Evolutionary conservation across 1,140 invertebrate genomes (phyloP).

Genomic region (Polypedilum pembai): DNA sequence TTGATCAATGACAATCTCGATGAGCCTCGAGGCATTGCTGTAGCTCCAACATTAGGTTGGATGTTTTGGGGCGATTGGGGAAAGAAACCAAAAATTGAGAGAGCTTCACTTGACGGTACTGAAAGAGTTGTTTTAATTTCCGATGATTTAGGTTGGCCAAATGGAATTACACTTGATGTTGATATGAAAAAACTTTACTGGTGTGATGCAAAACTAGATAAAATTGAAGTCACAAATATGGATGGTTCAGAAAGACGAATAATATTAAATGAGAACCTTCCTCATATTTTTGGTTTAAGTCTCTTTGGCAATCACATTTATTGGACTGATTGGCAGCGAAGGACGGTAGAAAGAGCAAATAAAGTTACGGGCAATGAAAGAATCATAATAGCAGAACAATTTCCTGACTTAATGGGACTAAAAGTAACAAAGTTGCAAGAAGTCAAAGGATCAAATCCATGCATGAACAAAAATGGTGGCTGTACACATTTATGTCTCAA

Average conservation of each 20-base stretch:
- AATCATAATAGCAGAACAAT: conserved; percentile 76
- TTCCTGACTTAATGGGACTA: conserved; percentile 81
- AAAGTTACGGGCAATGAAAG: conserved; percentile 72
- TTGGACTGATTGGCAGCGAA: conserved; percentile 92
- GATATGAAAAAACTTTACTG: conserved; percentile 80
- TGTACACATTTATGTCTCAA: conserved; percentile 83
- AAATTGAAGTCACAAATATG: conserved; percentile 85
- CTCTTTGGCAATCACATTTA: conserved; percentile 83
- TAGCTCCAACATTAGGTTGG: conserved; percentile 71
- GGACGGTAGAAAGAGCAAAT: conserved; percentile 83
- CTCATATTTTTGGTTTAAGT: conserved; percentile 86
- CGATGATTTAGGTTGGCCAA: conserved; percentile 85
- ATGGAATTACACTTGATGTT: conserved; percentile 86
- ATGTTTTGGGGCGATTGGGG: conserved; percentile 96
- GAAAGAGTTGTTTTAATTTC: conserved; percentile 67
- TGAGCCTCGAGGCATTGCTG: conserved; percentile 72
- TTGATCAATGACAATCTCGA: conserved; percentile 67
- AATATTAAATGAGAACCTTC: conserved; percentile 71
- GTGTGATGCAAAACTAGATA: conserved; percentile 90
- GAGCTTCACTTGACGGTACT: conserved; percentile 80
- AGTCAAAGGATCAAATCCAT: conserved; percentile 56
- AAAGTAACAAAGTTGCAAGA: conserved; percentile 62
- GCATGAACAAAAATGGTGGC: conserved; percentile 65
- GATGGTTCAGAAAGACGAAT: conserved; percentile 75
- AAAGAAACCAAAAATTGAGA: conserved; percentile 82